Conservation (phyloP, 2,113 vertebrate genomes). For the Echinops telfairi region DNA sequence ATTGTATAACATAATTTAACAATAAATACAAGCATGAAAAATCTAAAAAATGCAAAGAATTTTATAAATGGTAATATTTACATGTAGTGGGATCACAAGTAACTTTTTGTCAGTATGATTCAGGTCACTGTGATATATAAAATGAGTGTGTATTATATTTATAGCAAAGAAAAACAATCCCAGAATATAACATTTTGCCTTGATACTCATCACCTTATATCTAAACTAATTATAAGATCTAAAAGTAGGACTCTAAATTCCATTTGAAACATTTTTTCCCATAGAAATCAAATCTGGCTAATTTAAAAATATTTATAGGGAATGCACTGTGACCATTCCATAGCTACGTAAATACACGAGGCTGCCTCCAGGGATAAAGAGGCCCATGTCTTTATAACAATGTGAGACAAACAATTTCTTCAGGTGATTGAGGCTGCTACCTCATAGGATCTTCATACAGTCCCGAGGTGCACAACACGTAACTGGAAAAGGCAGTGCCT, state of each 20-base stretch:
- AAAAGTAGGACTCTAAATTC: slow-evolving; percentile 48
- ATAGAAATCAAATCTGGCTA: slow-evolving; percentile 11
- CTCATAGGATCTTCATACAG: background rate
- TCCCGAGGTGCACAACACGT: background rate
- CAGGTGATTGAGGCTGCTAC: background rate
- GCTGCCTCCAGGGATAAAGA: background rate
- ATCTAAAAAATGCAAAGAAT: background rate
- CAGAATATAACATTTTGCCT: slow-evolving; percentile 21
- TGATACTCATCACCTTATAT: slow-evolving; percentile 45
- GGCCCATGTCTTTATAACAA: background rate
- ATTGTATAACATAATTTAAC: background rate
- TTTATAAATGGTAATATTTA: background rate
- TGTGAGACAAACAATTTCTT: background rate
- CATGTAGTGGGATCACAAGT: background rate
- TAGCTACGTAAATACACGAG: background rate
- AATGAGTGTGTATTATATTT: background rate
- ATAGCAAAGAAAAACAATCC: background rate
- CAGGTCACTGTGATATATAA: background rate
- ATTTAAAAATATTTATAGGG: slow-evolving; percentile 36
- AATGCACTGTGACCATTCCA: slow-evolving; percentile 9
- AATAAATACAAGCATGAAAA: background rate
- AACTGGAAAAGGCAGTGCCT: background rate
- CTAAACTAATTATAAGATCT: slow-evolving; percentile 53
- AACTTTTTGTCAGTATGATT: slow-evolving; percentile 18
- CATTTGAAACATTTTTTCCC: slow-evolving; percentile 20